Evolutionary conservation across 2,113 vertebrate genomes (phyloP).

Genomic region (Crocuta crocuta): DNA sequence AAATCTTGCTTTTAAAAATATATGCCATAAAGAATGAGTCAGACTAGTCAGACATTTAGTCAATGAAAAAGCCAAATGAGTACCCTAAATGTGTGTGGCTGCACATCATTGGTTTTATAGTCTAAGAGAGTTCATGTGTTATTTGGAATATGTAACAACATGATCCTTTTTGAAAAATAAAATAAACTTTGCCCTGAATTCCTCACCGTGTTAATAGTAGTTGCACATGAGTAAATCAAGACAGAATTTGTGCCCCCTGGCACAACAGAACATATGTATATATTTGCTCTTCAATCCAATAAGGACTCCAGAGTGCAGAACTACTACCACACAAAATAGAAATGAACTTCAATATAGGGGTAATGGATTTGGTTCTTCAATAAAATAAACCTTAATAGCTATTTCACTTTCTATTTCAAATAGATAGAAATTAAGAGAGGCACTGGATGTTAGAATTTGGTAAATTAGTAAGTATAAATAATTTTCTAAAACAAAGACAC

Average conservation of each 20-base stretch:
- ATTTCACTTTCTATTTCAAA: slow-evolving; percentile 64
- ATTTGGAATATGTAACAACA: slow-evolving; percentile 74
- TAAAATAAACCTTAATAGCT: slow-evolving; percentile 71
- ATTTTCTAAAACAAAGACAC: slow-evolving; percentile 62
- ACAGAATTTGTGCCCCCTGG: slow-evolving; percentile 78
- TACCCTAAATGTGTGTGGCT: slow-evolving; percentile 69
- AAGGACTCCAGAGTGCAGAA: slow-evolving; percentile 46
- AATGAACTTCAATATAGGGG: slow-evolving; percentile 62
- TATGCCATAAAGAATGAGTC: slow-evolving; percentile 63
- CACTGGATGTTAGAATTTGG: neutral
- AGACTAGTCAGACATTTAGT: slow-evolving; percentile 65
- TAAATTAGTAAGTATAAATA: slow-evolving; percentile 66
- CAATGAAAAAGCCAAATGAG: slow-evolving; percentile 75
- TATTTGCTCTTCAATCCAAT: slow-evolving; percentile 73
- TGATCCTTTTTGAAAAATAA: slow-evolving; percentile 78
- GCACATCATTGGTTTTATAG: slow-evolving; percentile 81
- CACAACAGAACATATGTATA: slow-evolving; percentile 74
- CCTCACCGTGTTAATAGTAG: slow-evolving; percentile 75
- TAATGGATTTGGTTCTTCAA: slow-evolving; percentile 68
- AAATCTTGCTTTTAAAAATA: slow-evolving; percentile 61
- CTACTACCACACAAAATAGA: slow-evolving; percentile 57
- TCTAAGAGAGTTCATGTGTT: slow-evolving; percentile 73
- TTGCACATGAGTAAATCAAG: slow-evolving; percentile 82
- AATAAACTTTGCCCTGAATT: slow-evolving; percentile 81
- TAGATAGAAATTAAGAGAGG: slow-evolving; percentile 56